A percentile compares a stretch with the other conserved stretches of the same genome.
Conservation (phyloP, 2,797 vertebrate species). For the Cirrhinus mrigala region DNA sequence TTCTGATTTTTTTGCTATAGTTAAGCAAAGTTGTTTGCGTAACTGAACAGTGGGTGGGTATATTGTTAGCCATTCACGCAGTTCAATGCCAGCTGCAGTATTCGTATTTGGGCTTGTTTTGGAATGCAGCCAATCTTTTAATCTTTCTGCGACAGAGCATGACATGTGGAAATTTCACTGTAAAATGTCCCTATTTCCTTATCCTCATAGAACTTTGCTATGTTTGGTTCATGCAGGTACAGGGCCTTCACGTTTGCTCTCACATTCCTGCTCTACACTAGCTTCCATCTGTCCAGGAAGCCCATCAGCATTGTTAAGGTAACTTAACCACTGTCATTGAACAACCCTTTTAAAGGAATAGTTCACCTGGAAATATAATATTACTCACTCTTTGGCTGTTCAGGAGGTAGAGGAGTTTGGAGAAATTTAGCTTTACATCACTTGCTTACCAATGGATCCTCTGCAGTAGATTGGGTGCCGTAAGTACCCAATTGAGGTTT, state of each 20-base stretch:
- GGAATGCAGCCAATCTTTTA: neutral
- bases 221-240: constrained; percentile 79
- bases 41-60: neutral
- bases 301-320: constrained; percentile 97
- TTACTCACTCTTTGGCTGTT: neutral
- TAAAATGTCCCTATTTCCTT: neutral
- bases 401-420: too few species aligned
- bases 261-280: constrained; percentile 92
- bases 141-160: neutral
- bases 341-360: neutral
- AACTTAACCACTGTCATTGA: constrained; percentile 27
- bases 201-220: neutral
- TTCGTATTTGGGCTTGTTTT: neutral
- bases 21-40: neutral
- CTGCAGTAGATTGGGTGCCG: too few species aligned
- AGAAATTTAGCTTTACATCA: neutral
- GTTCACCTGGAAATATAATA: neutral
- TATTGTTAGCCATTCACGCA: neutral
- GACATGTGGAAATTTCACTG: neutral
- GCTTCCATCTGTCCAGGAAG: constrained; percentile 95
- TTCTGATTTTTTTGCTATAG: constrained; percentile 20
- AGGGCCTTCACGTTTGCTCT: constrained; percentile 87
- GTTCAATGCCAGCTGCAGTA: neutral
- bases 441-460: neutral
- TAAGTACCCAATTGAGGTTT: too few species aligned